Percentiles rank a stretch among this genome's conserved stretches.
phyloP scores from a whole-genome alignment of 1,140 invertebrate species.

The Hycleus cichorii region DNA sequence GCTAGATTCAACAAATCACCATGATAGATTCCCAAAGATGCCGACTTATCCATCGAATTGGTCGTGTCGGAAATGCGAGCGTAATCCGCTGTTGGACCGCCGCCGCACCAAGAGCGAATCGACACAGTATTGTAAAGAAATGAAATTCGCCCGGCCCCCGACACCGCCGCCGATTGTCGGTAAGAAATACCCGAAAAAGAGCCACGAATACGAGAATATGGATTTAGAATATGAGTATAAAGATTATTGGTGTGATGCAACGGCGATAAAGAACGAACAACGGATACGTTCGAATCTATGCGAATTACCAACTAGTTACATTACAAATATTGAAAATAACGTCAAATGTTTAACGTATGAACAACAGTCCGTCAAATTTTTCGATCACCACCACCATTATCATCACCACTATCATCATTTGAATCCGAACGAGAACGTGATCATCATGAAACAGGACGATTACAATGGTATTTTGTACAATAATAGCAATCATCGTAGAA shows the following conservation, averaged over 20 bases:
- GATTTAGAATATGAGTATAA: constrained; percentile 33
- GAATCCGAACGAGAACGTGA: constrained; percentile 15
- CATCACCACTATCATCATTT: constrained; percentile 16
- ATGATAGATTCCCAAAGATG: too few species aligned
- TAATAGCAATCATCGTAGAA: neutral
- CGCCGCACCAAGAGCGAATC: too few species aligned
- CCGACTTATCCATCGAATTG: too few species aligned
- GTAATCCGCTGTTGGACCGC: too few species aligned
- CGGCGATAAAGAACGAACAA: neutral
- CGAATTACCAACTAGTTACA: constrained; percentile 39
- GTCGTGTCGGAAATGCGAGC: too few species aligned
- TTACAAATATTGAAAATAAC: constrained; percentile 3
- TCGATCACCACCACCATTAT: constrained; percentile 17
- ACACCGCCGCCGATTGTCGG: too few species aligned
- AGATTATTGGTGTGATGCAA: constrained; percentile 7
- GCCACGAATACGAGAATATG: constrained; percentile 37
- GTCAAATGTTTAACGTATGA: constrained; percentile 36
- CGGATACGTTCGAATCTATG: constrained; percentile 32
- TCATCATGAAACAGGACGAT: neutral
- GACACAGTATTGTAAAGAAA: too few species aligned
- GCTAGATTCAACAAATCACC: too few species aligned
- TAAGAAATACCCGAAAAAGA: neutral
- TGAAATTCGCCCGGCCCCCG: too few species aligned
- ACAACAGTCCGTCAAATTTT: constrained; percentile 22
- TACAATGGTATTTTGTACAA: neutral